These are phyloP conservation scores for Porites lutea DNA, from an alignment of 64 coral and sea anemone genomes.

Conservation along the genomic window DNA sequence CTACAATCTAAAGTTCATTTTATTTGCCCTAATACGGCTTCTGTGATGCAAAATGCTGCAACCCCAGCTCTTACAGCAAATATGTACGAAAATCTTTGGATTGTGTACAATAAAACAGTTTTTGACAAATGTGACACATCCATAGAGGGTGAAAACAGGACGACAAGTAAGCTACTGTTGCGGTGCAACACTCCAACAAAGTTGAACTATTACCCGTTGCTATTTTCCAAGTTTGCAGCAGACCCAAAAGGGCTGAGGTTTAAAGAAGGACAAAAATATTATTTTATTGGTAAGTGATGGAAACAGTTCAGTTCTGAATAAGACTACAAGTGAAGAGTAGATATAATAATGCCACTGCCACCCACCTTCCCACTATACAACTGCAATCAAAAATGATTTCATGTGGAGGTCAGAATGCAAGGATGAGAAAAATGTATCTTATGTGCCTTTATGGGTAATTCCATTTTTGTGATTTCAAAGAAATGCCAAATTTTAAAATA, in stretches of 20 bases:
- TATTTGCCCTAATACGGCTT: slow-evolving; percentile 27
- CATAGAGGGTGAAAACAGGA: neutral
- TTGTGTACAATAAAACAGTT: neutral
- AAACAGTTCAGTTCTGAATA: neutral
- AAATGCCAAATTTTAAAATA: too few relatives aligned
- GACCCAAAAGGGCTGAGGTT: neutral
- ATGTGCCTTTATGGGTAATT: too few relatives aligned
- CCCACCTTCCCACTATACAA: too few relatives aligned
- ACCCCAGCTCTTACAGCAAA: neutral
- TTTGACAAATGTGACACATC: neutral
- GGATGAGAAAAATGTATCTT: too few relatives aligned
- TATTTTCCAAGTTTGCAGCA: neutral
- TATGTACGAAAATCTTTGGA: slow-evolving; percentile 41
- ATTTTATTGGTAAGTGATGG: slow-evolving; percentile 11
- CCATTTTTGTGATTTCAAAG: too few relatives aligned
- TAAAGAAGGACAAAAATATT: neutral
- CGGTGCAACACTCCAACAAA: neutral
- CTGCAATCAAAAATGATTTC: too few relatives aligned
- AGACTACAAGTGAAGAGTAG: neutral
- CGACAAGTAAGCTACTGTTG: neutral
- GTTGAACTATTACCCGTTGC: neutral
- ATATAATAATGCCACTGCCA: too few relatives aligned
- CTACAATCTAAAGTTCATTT: slow-evolving; percentile 14
- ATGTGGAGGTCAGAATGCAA: too few relatives aligned
- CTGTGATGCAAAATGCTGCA: neutral